These are phyloP conservation scores for Pegoplata infirma DNA, from an alignment of 2,888 invertebrate species.

Conservation along the genomic window DNA sequence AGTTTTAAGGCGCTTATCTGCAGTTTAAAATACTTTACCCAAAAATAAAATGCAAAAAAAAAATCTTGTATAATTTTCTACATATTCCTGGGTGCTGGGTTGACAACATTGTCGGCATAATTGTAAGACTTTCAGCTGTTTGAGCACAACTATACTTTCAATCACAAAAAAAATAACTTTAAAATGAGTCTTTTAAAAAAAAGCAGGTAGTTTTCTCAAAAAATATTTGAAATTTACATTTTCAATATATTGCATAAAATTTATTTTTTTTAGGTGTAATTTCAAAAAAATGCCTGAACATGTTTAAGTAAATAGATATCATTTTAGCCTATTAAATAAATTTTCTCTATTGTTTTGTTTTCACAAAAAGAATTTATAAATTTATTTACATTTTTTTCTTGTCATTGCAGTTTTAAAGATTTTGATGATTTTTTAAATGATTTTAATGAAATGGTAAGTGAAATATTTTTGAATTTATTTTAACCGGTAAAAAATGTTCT, in stretches of 20 bases:
- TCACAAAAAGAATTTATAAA: not conserved
- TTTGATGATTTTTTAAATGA: not conserved
- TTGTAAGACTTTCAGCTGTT: slow-evolving; percentile 10
- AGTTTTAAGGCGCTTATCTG: slow-evolving; percentile 31
- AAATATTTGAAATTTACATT: slow-evolving; percentile 22
- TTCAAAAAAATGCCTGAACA: not conserved
- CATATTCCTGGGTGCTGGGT: slow-evolving; percentile 41
- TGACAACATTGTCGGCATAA: slow-evolving; percentile 61
- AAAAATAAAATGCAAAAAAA: slow-evolving; percentile 17
- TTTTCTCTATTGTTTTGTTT: slow-evolving; percentile 5
- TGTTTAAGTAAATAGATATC: not conserved
- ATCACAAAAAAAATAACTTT: not conserved
- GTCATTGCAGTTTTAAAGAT: not conserved
- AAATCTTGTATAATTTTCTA: slow-evolving; percentile 8
- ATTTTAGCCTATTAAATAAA: not conserved
- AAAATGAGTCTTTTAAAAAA: not conserved
- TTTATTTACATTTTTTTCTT: slow-evolving; percentile 1
- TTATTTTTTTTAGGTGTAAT: not conserved
- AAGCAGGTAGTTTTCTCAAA: slow-evolving; percentile 20
- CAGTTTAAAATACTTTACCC: not conserved
- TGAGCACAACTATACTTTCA: not conserved
- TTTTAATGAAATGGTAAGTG: not conserved
- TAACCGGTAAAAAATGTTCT: too few relatives aligned
- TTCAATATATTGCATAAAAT: slow-evolving; percentile 25
- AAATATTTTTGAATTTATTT: not conserved